A percentile compares a stretch with the other conserved stretches of the same genome.
Conservation (phyloP, 2,113 vertebrate genomes). For the Muntiacus reevesi region DNA sequence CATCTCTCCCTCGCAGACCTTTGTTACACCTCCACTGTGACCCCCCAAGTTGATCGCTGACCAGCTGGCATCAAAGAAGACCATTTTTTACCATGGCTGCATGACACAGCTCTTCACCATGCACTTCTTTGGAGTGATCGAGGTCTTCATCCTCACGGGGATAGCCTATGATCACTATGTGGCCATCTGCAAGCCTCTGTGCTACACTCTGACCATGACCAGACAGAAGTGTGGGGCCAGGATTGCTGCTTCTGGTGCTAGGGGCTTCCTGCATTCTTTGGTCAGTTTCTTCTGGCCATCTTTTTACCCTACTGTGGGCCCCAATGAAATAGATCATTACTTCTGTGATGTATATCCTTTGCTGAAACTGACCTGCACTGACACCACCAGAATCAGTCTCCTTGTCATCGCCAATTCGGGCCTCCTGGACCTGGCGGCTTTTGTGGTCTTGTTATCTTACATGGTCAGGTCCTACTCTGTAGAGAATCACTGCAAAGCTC, state of each 20-base stretch:
- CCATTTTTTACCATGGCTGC: neutral
- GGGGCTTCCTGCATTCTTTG: too few relatives aligned
- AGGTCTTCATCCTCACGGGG: too few relatives aligned
- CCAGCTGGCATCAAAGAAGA: neutral
- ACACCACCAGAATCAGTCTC: neutral
- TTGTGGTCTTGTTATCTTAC: neutral
- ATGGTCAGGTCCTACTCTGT: neutral
- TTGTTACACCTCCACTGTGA: constrained; percentile 41
- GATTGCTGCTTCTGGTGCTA: too few relatives aligned
- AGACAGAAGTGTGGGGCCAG: too few relatives aligned
- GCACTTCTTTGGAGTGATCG: too few relatives aligned
- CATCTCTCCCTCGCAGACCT: constrained; percentile 32
- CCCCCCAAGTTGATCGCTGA: neutral
- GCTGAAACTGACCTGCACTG: neutral
- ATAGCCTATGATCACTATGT: too few relatives aligned
- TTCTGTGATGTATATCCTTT: too few relatives aligned
- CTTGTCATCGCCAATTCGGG: neutral
- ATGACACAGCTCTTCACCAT: neutral
- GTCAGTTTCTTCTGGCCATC: too few relatives aligned
- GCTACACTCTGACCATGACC: too few relatives aligned
- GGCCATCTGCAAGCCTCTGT: too few relatives aligned
- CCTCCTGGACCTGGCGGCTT: neutral
- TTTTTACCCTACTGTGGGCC: too few relatives aligned
- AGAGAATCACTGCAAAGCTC: neutral
- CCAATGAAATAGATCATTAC: too few relatives aligned